Evolutionary conservation across 2,113 vertebrate genomes (phyloP).

Genomic region (Nesogale talazaci): DNA sequence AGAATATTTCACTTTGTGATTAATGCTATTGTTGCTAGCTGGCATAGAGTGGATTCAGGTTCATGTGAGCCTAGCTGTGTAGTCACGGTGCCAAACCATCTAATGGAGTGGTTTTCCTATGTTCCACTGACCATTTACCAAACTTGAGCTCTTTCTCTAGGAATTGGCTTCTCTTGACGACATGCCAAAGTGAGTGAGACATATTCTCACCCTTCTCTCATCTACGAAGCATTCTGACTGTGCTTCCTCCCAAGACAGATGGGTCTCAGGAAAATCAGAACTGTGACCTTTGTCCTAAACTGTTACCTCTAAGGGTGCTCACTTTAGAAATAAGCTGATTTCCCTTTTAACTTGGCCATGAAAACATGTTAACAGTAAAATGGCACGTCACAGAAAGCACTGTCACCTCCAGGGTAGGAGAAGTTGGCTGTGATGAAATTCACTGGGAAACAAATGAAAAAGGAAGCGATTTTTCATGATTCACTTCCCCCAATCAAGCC

Average conservation of each 20-base stretch:
- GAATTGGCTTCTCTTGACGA: background rate
- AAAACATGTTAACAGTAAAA: slow-evolving; percentile 6
- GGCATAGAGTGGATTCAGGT: background rate
- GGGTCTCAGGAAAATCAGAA: background rate
- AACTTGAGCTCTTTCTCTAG: too few species aligned
- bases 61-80: background rate
- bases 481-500: background rate
- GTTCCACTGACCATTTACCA: too few species aligned
- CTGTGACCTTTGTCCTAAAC: slow-evolving; percentile 15
- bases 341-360: background rate
- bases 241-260: background rate
- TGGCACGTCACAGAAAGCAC: background rate
- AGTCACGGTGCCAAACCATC: too few species aligned
- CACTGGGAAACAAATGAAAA: background rate
- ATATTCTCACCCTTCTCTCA: background rate
- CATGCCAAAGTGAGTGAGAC: background rate
- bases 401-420: background rate
- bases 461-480: slow-evolving; percentile 34
- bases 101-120: too few species aligned
- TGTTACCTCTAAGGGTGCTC: background rate
- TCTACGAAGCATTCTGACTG: background rate
- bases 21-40: background rate
- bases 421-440: background rate
- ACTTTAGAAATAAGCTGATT: slow-evolving; percentile 9
- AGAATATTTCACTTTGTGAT: slow-evolving; percentile 32